Conservation (phyloP, 2,113 vertebrate genomes). For the Gopherus flavomarginatus region DNA sequence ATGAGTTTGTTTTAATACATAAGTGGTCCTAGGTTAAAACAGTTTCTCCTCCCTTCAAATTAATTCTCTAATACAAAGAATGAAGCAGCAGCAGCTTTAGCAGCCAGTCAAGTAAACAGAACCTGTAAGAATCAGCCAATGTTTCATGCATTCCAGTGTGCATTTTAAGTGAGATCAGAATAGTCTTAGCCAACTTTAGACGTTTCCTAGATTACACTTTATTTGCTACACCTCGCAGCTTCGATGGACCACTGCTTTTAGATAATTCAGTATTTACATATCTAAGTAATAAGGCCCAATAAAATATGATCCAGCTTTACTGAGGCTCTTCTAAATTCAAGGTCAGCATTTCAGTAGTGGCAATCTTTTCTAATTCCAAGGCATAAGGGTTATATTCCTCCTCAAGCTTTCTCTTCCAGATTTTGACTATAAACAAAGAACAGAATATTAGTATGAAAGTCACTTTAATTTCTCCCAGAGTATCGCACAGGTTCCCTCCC, state of each 20-base stretch:
- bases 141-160: neutral
- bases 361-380: constrained; percentile 75
- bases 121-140: neutral
- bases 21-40: neutral
- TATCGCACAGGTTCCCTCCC: neutral
- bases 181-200: neutral
- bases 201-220: neutral
- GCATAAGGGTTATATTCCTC: constrained; percentile 74
- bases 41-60: neutral
- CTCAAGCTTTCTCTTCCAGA: constrained; percentile 83
- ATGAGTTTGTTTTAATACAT: neutral
- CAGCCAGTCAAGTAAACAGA: neutral
- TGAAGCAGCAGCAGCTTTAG: neutral
- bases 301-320: constrained; percentile 42
- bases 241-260: neutral
- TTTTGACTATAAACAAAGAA: constrained; percentile 72
- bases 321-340: constrained; percentile 68
- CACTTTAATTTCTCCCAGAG: neutral
- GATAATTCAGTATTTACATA: constrained; percentile 18
- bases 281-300: neutral
- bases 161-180: neutral
- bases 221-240: neutral
- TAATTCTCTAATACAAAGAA: neutral
- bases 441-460: neutral
- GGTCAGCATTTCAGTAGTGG: constrained; percentile 65